Conservation (phyloP, 2,797 vertebrate genomes). For the Lithobates sylvaticus region DNA sequence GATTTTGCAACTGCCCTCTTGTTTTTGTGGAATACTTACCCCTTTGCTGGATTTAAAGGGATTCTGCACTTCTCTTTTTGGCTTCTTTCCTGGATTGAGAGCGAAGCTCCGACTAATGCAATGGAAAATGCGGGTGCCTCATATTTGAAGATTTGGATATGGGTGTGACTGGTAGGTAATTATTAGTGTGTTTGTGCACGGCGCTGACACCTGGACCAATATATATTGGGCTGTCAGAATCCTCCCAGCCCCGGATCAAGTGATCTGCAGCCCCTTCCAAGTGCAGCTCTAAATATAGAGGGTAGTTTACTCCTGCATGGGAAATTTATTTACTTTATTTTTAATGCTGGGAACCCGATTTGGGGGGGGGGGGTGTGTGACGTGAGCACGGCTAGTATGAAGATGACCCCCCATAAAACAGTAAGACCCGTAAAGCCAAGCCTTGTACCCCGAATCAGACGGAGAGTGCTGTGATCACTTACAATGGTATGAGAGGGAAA, state of each 20-base stretch:
- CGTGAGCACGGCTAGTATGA: no score
- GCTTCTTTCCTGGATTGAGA: slow-evolving; percentile 12
- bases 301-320: no score
- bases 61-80: neutral
- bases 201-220: neutral
- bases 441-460: no score
- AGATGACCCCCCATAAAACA: no score
- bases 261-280: neutral
- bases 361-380: no score
- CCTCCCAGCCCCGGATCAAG: neutral
- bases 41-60: neutral
- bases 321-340: no score
- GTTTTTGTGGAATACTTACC: neutral
- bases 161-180: slow-evolving; percentile 61
- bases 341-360: no score
- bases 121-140: slow-evolving; percentile 55
- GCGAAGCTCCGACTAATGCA: slow-evolving; percentile 27
- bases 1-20: neutral
- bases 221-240: neutral
- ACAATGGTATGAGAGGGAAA: no score
- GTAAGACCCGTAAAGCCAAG: no score
- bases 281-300: neutral
- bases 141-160: slow-evolving; percentile 61
- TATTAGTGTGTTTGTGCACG: slow-evolving; percentile 20
- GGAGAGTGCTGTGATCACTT: no score